These are phyloP conservation scores for Eulemur macaco DNA, from an alignment of 2,113 vertebrate species.

Conservation along the genomic window DNA sequence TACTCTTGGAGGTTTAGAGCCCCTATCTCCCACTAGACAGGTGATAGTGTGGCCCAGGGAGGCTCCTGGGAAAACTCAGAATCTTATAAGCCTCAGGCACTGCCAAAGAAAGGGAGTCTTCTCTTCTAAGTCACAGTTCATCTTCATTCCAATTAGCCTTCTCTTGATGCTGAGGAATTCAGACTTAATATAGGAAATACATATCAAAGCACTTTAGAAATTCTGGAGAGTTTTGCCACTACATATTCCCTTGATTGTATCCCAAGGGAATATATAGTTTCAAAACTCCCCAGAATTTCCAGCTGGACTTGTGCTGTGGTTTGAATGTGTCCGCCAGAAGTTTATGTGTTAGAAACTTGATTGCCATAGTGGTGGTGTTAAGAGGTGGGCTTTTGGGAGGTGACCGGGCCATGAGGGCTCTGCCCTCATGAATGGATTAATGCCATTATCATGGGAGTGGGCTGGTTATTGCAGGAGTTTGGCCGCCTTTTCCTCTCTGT, in stretches of 20 bases:
- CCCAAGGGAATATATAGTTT: neutral
- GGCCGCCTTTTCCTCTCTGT: neutral
- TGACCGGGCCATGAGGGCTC: neutral
- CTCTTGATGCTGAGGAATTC: neutral
- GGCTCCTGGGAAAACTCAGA: neutral
- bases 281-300: neutral
- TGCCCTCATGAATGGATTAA: neutral
- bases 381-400: neutral
- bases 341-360: neutral
- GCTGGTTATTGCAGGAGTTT: neutral
- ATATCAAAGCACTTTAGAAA: neutral
- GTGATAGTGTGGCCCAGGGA: neutral
- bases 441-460: neutral
- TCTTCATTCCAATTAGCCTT: neutral
- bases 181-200: neutral
- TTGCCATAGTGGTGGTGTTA: neutral
- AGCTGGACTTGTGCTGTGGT: neutral
- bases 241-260: neutral
- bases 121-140: neutral
- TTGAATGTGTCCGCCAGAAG: neutral
- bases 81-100: neutral
- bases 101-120: neutral
- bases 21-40: neutral
- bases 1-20: neutral
- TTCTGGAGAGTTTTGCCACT: neutral